Evolutionary conservation across 2,797 vertebrate species (phyloP).

Genomic region (Gobionotothen gibberifrons): DNA sequence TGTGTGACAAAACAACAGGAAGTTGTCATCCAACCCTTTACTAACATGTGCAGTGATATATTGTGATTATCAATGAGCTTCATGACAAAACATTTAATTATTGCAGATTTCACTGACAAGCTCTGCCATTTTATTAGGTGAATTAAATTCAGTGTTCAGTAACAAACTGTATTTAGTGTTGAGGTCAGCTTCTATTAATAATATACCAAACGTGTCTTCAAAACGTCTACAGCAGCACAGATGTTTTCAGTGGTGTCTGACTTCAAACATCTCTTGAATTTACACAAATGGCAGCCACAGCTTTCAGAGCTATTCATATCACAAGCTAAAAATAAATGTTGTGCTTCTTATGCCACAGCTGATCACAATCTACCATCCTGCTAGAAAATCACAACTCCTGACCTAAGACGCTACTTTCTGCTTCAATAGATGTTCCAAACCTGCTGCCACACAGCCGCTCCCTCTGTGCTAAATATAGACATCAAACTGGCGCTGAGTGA

Average conservation of each 20-base stretch:
- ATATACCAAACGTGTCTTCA: background rate
- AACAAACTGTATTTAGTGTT: background rate
- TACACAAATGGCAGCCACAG: constrained; percentile 41
- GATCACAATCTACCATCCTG: constrained; percentile 49
- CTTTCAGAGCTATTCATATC: constrained; percentile 67
- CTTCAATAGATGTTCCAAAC: constrained; percentile 30
- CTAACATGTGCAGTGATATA: background rate
- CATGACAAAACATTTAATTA: background rate
- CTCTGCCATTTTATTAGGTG: background rate
- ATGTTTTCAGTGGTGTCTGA: constrained; percentile 28
- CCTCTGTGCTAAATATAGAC: constrained; percentile 25
- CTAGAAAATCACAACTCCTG: constrained; percentile 33
- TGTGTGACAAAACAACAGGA: too few species aligned
- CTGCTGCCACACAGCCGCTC: constrained; percentile 6
- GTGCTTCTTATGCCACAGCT: constrained; percentile 47
- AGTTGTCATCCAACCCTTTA: background rate
- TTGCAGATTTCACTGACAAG: background rate
- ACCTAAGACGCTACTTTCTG: constrained; percentile 45
- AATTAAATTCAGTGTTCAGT: background rate
- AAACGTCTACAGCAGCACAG: constrained; percentile 2
- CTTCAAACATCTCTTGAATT: constrained; percentile 43
- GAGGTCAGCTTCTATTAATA: background rate
- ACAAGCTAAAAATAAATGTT: constrained; percentile 64
- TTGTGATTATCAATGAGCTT: background rate
- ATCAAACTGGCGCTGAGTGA: background rate